Conservation (phyloP, 2,888 invertebrate genomes). For the Fabriciana adippe region DNA sequence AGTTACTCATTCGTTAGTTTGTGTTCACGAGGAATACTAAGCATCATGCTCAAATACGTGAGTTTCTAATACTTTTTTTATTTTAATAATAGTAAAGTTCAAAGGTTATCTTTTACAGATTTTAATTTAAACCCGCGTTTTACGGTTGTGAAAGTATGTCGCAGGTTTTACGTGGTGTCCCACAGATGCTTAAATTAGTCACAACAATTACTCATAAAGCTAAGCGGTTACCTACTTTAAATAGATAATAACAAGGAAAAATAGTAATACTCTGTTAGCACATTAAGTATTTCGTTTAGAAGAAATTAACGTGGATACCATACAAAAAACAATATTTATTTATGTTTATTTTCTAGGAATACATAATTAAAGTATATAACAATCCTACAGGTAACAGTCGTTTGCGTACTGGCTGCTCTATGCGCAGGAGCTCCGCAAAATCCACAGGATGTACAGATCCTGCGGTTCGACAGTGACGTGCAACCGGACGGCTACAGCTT, state of each 20-base stretch:
- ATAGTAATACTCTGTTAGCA: no score
- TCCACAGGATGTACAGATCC: constrained; percentile 78
- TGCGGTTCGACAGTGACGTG: constrained; percentile 84
- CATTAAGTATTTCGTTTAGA: not conserved
- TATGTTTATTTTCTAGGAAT: not conserved
- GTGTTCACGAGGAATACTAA: constrained; percentile 75
- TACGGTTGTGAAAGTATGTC: constrained; percentile 53
- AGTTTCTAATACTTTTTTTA: constrained; percentile 53
- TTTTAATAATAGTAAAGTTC: constrained; percentile 45
- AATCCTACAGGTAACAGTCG: constrained; percentile 57
- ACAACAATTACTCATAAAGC: constrained; percentile 42
- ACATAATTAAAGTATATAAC: not conserved
- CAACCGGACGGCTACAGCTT: constrained; percentile 85
- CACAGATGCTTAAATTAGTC: constrained; percentile 30
- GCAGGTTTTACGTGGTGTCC: constrained; percentile 43
- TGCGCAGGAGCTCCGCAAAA: constrained; percentile 67
- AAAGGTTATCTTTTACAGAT: constrained; percentile 20
- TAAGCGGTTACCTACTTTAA: not conserved
- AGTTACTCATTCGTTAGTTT: constrained; percentile 79
- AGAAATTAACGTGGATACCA: not conserved
- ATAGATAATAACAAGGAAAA: not conserved
- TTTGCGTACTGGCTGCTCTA: constrained; percentile 62
- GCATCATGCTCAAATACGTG: constrained; percentile 80
- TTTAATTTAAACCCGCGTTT: constrained; percentile 23
- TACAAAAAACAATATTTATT: not conserved